phyloP scores from a whole-genome alignment of 2,797 vertebrate species.

The Scarus forsteni region DNA sequence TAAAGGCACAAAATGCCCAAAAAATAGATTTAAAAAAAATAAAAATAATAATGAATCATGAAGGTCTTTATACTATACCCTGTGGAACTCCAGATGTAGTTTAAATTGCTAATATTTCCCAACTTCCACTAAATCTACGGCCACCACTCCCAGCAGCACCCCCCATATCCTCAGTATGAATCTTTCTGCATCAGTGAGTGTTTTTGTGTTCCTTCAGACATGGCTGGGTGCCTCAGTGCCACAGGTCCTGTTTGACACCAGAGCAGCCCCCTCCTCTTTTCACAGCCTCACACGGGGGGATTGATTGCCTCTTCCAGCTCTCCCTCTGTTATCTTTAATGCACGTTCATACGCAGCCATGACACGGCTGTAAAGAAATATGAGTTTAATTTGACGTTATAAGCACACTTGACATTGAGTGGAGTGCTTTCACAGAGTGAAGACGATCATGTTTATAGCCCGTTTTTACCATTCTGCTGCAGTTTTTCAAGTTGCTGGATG shows the following conservation, averaged over 20 bases:
- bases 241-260: constrained; percentile 51
- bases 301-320: constrained; percentile 51
- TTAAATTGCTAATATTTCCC: constrained; percentile 3
- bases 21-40: no score
- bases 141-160: not conserved
- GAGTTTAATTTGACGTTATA: constrained; percentile 57
- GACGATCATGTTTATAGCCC: constrained; percentile 34
- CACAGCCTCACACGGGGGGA: constrained; percentile 15
- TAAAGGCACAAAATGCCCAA: no score
- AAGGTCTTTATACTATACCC: no score
- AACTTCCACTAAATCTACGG: not conserved
- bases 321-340: constrained; percentile 34
- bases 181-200: constrained; percentile 21
- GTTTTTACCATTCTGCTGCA: constrained; percentile 22
- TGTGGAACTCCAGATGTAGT: not conserved
- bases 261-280: constrained; percentile 1
- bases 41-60: no score
- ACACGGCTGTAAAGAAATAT: constrained; percentile 44
- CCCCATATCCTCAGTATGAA: constrained; percentile 18
- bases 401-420: constrained; percentile 42
- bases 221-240: constrained; percentile 51
- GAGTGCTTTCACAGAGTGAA: constrained; percentile 28
- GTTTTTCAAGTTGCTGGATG: constrained; percentile 40
- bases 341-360: constrained; percentile 31
- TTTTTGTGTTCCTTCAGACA: constrained; percentile 29